These are phyloP conservation scores for Nothoprocta pentlandii DNA, from an alignment of 2,113 vertebrate genomes.

Conservation along the genomic window DNA sequence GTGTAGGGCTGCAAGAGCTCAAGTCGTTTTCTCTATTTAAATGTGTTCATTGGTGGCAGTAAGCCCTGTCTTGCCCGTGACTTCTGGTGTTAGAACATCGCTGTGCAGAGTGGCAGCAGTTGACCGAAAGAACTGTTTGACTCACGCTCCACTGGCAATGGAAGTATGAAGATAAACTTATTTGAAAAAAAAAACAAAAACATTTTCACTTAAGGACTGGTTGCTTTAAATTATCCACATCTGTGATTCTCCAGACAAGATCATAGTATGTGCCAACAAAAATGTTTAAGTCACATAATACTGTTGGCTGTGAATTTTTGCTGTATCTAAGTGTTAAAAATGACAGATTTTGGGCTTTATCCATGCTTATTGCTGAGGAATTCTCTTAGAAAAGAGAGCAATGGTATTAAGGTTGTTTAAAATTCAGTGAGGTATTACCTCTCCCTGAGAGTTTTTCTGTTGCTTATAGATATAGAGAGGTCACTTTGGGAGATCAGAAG, in stretches of 20 bases:
- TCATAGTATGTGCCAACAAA: background rate
- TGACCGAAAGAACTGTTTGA: background rate
- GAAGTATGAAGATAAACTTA: slow-evolving; percentile 4
- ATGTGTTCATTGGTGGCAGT: background rate
- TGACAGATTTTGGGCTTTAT: background rate
- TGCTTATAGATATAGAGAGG: background rate
- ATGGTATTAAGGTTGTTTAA: background rate
- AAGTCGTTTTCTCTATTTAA: background rate
- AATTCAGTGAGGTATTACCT: background rate
- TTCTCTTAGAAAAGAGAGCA: background rate
- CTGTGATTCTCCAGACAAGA: background rate
- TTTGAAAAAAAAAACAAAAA: slow-evolving; percentile 14
- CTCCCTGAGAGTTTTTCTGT: background rate
- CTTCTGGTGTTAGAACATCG: background rate
- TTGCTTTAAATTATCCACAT: background rate
- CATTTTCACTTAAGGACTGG: background rate
- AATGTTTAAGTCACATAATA: background rate
- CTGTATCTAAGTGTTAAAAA: background rate
- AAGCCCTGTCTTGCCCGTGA: background rate
- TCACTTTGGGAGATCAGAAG: fast-evolving
- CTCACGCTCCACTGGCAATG: background rate
- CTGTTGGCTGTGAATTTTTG: background rate
- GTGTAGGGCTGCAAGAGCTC: fast-evolving
- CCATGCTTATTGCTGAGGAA: background rate
- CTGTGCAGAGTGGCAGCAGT: background rate